Evolutionary conservation across 2,113 vertebrate genomes (phyloP).

Genomic region (Nothoprocta perdicaria): DNA sequence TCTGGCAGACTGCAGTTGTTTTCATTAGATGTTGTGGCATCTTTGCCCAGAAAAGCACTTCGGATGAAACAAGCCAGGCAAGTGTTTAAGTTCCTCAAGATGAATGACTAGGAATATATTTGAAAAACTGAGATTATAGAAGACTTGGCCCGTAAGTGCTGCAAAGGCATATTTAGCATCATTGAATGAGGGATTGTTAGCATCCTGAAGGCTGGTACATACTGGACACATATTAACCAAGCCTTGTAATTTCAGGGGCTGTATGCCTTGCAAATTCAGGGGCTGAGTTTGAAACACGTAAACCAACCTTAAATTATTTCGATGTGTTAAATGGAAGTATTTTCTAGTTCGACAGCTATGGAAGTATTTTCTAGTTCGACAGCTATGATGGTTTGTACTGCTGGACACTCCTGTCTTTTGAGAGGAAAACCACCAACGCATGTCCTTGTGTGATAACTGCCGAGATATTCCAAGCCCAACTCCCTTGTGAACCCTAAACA

Average conservation of each 20-base stretch:
- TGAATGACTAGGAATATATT: neutral
- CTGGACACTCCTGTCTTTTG: neutral
- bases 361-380: neutral
- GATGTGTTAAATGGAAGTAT: neutral
- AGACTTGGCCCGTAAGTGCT: too few species aligned
- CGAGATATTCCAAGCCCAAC: neutral
- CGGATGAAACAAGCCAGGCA: neutral
- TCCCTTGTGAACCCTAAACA: accelerated
- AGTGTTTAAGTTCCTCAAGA: neutral
- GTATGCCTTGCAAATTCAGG: neutral
- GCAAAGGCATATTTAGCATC: too few species aligned
- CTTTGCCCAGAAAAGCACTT: neutral
- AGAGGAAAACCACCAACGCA: neutral
- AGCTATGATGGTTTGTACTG: neutral
- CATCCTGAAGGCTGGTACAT: too few species aligned
- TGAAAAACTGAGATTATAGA: neutral
- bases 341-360: neutral
- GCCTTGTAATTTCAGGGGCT: neutral
- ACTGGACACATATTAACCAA: neutral
- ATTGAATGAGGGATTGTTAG: too few species aligned
- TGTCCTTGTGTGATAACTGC: neutral
- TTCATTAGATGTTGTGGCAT: neutral
- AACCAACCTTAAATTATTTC: neutral
- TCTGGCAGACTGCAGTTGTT: neutral
- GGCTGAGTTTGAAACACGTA: neutral